Evolutionary conservation across 2,888 invertebrate species (phyloP), one percentile per base, ranked within the genome.

Genomic region (Phytoseiulus persimilis): DNA sequence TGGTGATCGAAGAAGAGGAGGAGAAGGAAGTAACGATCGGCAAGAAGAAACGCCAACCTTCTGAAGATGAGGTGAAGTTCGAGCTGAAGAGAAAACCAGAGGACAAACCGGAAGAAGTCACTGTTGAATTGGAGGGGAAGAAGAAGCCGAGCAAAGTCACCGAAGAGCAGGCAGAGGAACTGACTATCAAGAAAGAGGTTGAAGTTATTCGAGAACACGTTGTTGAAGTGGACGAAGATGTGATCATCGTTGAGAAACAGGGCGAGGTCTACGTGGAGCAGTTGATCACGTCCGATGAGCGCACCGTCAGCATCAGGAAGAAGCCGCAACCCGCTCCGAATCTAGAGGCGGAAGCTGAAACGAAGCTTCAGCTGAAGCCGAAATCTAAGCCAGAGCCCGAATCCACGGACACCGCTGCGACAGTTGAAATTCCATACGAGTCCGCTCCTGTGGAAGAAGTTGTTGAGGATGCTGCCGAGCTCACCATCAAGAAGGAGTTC

Each of bases 271-370:
- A 2, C 39, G 83, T 28, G 31, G 32, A 84, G 89, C 90, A 18
- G 32, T 45, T 87, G 28, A 33, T 87, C 11, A 90, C 89, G 87
- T 84, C 31, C 39, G 32, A n/a, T 28, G 90, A 90, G 32, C 90
- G 83, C 6, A 90, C 90, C 11, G 90, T 91, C 0, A 90, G 65
- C 32, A 31, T 91, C 46, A 90, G 90, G 90, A 90, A 90, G 90
- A 95, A 95, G 91, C 95, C 95, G 90, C 94, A 95, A 90, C 95
- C 96, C 0, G 96, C 95, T 92, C 94, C 94, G 23, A 96, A 96
- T 93, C 96, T 95, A 93, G 90, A 91, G 65, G 23, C 31, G 84
- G 96, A 96, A 93, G 94, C 95, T 90, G 95, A 95, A 0, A 95
- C 96, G 83, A 94, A 95, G 92, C 93, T 95, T 89, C 94, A 94